Evolutionary conservation across 2,888 invertebrate genomes (phyloP).

Genomic region (Heteropelma amictum): DNA sequence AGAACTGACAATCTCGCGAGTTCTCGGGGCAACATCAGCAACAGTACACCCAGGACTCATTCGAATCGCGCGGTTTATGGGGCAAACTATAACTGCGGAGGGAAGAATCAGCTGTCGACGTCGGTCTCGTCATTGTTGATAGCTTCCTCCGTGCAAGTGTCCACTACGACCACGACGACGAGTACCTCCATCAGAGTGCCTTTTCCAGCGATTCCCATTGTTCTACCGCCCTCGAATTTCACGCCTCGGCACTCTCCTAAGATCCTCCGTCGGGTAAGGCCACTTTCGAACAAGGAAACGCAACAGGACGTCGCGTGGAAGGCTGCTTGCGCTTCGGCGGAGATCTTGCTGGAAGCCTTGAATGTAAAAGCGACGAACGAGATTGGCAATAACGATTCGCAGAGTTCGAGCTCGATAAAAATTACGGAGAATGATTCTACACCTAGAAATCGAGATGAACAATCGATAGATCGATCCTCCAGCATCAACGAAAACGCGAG

Average conservation of each 20-base stretch:
- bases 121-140: conserved; percentile 48
- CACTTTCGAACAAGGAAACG: conserved; percentile 46
- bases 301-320: conserved; percentile 71
- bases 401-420: not conserved
- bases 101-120: conserved; percentile 36
- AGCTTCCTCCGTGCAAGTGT: conserved; percentile 36
- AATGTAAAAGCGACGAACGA: conserved; percentile 62
- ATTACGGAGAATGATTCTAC: not conserved
- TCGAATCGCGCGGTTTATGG: not conserved
- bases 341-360: conserved; percentile 70
- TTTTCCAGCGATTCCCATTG: conserved; percentile 56
- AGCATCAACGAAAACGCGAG: not conserved
- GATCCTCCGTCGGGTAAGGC: conserved; percentile 54
- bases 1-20: conserved; percentile 67
- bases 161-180: conserved; percentile 43
- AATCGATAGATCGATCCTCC: not conserved
- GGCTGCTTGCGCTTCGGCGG: conserved; percentile 74
- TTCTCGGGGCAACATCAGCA: conserved; percentile 1
- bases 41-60: conserved; percentile 18
- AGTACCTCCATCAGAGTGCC: conserved; percentile 56
- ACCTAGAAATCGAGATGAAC: not conserved
- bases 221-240: conserved; percentile 54
- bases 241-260: conserved; percentile 60
- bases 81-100: not conserved
- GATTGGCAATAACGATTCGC: not conserved